These are phyloP conservation scores for Leptinotarsa undecemlineata DNA, from an alignment of 1,140 invertebrate genomes.

Conservation along the genomic window DNA sequence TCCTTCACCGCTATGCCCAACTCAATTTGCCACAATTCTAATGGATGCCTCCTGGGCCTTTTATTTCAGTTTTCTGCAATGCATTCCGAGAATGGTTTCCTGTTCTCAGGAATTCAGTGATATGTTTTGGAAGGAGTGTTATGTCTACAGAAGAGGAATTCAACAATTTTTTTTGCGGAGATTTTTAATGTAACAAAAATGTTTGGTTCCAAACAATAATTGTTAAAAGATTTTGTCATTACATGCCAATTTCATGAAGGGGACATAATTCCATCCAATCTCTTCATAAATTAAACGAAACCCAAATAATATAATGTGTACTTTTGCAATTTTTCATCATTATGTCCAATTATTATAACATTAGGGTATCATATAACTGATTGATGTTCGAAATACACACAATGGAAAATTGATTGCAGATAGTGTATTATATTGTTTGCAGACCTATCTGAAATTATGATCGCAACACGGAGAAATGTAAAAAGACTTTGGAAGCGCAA, in stretches of 20 bases:
- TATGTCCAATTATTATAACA: not conserved
- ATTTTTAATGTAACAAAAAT: not conserved
- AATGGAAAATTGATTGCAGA: no score
- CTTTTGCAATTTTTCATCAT: not conserved
- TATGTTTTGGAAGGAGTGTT: not conserved
- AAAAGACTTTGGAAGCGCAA: no score
- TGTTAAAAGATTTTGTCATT: no score
- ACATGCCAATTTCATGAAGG: no score
- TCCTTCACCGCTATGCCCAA: not conserved
- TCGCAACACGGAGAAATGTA: no score
- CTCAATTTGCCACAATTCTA: not conserved
- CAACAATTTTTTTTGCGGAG: not conserved
- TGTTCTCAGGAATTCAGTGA: not conserved
- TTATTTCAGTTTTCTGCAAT: not conserved
- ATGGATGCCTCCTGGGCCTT: constrained; percentile 1
- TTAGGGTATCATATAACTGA: not conserved
- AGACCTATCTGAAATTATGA: no score
- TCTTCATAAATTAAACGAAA: no score
- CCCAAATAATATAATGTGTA: no score
- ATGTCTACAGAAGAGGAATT: not conserved
- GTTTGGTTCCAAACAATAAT: not conserved
- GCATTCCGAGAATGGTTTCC: not conserved
- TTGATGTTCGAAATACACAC: no score
- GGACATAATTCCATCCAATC: no score
- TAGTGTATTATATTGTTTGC: no score